Evolutionary conservation across 2,888 invertebrate species (phyloP).

Genomic region (Stramonita haemastoma): DNA sequence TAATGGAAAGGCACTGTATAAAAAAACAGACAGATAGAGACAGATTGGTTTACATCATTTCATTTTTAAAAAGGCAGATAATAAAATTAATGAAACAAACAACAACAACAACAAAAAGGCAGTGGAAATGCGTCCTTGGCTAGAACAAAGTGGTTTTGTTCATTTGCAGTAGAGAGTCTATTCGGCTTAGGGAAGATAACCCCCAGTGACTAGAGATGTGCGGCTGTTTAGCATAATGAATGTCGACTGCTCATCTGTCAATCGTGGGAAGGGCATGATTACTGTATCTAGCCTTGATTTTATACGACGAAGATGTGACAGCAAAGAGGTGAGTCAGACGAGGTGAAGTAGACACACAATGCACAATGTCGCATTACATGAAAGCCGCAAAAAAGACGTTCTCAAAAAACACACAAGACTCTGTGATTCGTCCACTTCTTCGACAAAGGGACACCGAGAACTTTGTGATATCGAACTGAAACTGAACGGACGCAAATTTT

Average conservation of each 20-base stretch:
- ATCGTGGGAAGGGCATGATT: neutral
- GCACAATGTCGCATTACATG: slow-evolving; percentile 70
- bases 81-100: too few species aligned
- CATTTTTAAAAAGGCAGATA: too few species aligned
- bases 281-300: neutral
- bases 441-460: slow-evolving; percentile 72
- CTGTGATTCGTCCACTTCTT: slow-evolving; percentile 67
- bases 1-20: too few species aligned
- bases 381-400: slow-evolving; percentile 70
- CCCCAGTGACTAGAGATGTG: neutral
- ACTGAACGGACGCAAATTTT: slow-evolving; percentile 64
- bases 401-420: slow-evolving; percentile 66
- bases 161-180: too few species aligned
- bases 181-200: neutral
- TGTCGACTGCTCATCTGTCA: neutral
- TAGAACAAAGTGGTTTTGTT: too few species aligned
- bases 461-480: slow-evolving; percentile 71
- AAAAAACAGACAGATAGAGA: too few species aligned
- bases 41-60: too few species aligned
- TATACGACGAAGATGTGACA: neutral
- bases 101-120: too few species aligned
- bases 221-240: slow-evolving; percentile 27
- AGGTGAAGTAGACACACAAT: slow-evolving; percentile 17
- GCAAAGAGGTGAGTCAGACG: slow-evolving; percentile 11
- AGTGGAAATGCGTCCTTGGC: too few species aligned